phyloP scores from a whole-genome alignment of 1,140 invertebrate genomes.

The Octopus sinensis region DNA sequence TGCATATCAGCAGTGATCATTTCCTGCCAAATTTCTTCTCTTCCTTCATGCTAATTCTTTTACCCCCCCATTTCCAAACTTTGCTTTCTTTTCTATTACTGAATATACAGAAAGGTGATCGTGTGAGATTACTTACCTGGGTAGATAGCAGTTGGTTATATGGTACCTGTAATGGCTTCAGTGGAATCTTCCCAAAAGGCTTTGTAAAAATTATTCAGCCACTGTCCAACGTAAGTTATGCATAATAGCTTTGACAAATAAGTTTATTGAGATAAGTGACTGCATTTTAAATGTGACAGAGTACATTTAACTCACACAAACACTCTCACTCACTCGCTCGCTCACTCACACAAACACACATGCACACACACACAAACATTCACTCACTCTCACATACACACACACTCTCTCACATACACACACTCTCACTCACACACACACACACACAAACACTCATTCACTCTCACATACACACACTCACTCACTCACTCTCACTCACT shows the following conservation, averaged over 20 bases:
- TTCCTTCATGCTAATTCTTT: background rate
- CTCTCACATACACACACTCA: too few species aligned
- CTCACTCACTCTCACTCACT: too few species aligned
- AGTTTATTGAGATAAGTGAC: too few species aligned
- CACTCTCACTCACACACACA: too few species aligned
- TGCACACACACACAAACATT: too few species aligned
- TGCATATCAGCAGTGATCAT: too few species aligned
- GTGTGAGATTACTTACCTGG: conserved; percentile 64
- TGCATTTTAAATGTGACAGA: too few species aligned
- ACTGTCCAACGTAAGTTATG: conserved; percentile 27
- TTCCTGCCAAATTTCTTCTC: background rate
- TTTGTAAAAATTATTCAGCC: conserved; percentile 66
- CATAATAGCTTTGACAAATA: too few species aligned
- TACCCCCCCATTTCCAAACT: background rate
- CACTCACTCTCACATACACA: background rate
- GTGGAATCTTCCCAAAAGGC: conserved; percentile 78
- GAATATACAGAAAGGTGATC: background rate
- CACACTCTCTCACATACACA: background rate
- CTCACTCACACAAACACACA: too few species aligned
- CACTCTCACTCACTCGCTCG: too few species aligned
- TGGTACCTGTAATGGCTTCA: conserved; percentile 67
- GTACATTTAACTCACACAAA: too few species aligned
- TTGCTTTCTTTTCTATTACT: background rate
- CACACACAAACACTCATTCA: background rate
- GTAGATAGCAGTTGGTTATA: conserved; percentile 80